Evolutionary conservation across 2,797 vertebrate genomes (phyloP), one percentile per base, ranked within the genome.

Genomic region (Sebastes diploproa): DNA sequence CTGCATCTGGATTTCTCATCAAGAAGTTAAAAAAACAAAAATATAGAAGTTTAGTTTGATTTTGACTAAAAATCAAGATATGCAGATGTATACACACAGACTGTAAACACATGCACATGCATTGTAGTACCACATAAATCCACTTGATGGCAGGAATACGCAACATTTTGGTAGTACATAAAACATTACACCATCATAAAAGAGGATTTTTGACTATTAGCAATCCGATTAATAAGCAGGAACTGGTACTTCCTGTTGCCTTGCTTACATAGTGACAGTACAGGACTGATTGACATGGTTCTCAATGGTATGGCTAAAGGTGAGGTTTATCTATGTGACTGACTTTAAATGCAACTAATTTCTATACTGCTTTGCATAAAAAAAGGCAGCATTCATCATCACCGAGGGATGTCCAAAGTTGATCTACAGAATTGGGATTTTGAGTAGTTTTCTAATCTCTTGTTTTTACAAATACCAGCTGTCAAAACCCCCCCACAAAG

Each of bases 241-340:
- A 46, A 46, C 42, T 46, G 14, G 6, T 46, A 46, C 42, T 46
- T 46, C 42, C 42, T 46, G 13, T 61, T 61, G 16, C 25, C 11
- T 27, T 74, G 69, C 82, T 82, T 80, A 78, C 55, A 79, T 92
- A 99, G 98, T 67, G 97, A 99, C 0, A 98, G 98, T 1, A 98
- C 97, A 0, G 97, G 79, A 97, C 96, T 99, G 20, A 94, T 98
- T 0, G 98, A 99, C 92, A 99, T 99, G 98, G 98, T 98, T 74
- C 95, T 99, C 77, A 99, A 98, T 87, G 96, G 97, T 59, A 99
- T 99, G 98, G 97, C 97, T 46, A 99, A 99, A 97, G 98, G 98
- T 99, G 89, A 92, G 88, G 9, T 7, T 60, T 10, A 3, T 58
- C 2, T 38, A 42, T 42, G 22, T 5, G 13, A 30, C 2, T 52